phyloP scores from a whole-genome alignment of 1,140 invertebrate species.

The Drosophila pseudoananassae region DNA sequence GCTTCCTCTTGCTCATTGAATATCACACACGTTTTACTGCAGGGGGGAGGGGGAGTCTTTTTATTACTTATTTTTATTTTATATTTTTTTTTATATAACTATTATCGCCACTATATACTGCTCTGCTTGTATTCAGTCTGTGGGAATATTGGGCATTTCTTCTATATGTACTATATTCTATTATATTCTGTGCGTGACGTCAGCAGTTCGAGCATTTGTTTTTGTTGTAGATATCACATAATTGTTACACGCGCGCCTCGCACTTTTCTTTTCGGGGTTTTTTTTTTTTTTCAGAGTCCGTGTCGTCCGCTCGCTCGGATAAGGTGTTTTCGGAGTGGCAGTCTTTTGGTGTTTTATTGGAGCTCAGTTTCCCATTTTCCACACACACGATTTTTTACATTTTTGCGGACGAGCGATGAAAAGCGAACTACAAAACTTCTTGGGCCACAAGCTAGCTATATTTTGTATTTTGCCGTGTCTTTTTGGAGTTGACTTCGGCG shows the following conservation, averaged over 20 bases:
- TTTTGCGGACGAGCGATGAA: conserved; percentile 52
- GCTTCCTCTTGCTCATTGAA: conserved; percentile 66
- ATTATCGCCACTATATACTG: not conserved
- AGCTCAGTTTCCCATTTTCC: conserved; percentile 35
- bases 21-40: conserved; percentile 81
- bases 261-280: conserved; percentile 9
- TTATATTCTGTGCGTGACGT: conserved; percentile 60
- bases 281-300: not conserved
- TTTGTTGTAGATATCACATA: conserved; percentile 75
- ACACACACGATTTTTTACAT: conserved; percentile 60
- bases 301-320: not conserved
- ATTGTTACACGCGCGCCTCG: conserved; percentile 66
- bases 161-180: conserved; percentile 42
- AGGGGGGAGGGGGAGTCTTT: conserved; percentile 40
- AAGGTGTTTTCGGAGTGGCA: conserved; percentile 35
- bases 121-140: conserved; percentile 18
- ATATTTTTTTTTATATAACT: not conserved
- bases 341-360: conserved; percentile 47
- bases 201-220: conserved; percentile 64
- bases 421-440: conserved; percentile 55
- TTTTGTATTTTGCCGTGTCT: conserved; percentile 34
- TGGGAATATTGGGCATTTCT: conserved; percentile 19
- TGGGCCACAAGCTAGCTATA: conserved; percentile 61
- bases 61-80: conserved; percentile 10
- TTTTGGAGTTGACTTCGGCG: conserved; percentile 37